Percentiles rank a stretch among this genome's conserved stretches.
Evolutionary conservation across 2,797 vertebrate species (phyloP).

Genomic region (Diceros bicornis): DNA sequence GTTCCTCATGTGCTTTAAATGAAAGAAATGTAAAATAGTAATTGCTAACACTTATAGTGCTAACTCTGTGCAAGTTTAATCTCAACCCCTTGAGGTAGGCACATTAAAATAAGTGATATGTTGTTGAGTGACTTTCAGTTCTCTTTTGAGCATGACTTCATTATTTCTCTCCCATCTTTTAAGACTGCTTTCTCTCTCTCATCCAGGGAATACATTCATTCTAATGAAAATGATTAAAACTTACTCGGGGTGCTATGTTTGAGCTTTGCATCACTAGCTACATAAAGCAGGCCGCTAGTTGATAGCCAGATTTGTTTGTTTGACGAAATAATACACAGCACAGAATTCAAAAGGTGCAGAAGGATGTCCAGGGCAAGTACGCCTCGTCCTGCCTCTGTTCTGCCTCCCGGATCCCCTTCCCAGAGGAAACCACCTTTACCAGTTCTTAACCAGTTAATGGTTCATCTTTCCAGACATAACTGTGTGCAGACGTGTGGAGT

Average conservation of each 20-base stretch:
- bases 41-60: too few relatives aligned
- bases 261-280: background rate
- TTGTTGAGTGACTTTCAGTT: background rate
- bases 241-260: background rate
- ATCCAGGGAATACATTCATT: background rate
- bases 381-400: background rate
- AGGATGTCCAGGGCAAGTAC: accelerated
- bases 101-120: background rate
- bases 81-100: background rate
- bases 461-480: background rate
- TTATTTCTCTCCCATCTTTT: background rate
- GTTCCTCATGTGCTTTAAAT: background rate
- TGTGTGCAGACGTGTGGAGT: background rate
- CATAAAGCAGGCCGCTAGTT: background rate
- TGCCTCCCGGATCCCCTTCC: background rate
- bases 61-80: background rate
- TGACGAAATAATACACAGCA: background rate
- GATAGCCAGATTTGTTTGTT: background rate
- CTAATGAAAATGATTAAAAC: background rate
- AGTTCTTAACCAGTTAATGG: background rate
- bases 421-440: background rate
- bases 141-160: background rate
- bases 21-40: background rate
- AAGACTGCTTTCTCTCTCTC: background rate
- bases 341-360: background rate